These are phyloP conservation scores for Phalera bucephala DNA, from an alignment of 2,888 invertebrate genomes.

Conservation along the genomic window DNA sequence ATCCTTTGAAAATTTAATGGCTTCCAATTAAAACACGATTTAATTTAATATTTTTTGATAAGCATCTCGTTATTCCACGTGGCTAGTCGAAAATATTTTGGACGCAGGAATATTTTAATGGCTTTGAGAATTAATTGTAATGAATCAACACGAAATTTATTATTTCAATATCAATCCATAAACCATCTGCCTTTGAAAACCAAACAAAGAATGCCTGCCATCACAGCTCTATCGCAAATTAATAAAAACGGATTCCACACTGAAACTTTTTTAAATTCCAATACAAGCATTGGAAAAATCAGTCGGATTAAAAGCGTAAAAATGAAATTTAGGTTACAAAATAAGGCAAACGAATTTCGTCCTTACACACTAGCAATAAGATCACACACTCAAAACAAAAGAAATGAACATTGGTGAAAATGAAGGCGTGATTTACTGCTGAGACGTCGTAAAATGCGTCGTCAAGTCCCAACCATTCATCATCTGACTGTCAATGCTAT, in stretches of 20 bases:
- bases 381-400: not conserved
- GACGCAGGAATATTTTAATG: too few relatives aligned
- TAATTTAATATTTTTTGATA: not conserved
- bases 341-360: not conserved
- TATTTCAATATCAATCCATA: too few relatives aligned
- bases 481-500: conserved; percentile 68
- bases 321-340: conserved; percentile 4
- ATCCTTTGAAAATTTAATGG: not conserved
- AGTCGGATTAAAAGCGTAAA: not conserved
- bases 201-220: too few relatives aligned
- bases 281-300: conserved; percentile 1
- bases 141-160: too few relatives aligned
- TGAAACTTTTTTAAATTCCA: too few relatives aligned
- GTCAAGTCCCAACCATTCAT: conserved; percentile 59
- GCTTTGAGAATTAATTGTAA: too few relatives aligned
- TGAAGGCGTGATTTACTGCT: conserved; percentile 38
- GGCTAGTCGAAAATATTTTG: not conserved
- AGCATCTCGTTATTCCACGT: not conserved
- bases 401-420: conserved; percentile 2
- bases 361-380: not conserved
- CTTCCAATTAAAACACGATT: not conserved
- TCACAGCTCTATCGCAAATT: too few relatives aligned
- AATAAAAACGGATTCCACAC: too few relatives aligned
- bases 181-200: too few relatives aligned
- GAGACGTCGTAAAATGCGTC: conserved; percentile 45